phyloP scores from a whole-genome alignment of 2,113 vertebrate genomes.

The Naja naja region DNA sequence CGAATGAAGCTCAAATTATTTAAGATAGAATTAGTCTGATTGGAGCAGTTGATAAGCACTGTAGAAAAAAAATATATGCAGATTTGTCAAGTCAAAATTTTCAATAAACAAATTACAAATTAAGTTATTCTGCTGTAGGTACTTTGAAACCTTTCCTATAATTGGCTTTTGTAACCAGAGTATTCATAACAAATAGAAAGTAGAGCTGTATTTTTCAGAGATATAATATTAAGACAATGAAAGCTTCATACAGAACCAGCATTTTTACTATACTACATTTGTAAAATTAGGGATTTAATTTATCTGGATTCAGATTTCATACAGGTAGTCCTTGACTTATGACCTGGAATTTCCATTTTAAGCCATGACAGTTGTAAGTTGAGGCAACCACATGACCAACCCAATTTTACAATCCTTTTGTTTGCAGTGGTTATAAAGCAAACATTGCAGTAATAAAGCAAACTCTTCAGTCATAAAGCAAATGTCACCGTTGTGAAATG shows the following conservation, averaged over 20 bases:
- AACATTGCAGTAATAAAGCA: no score
- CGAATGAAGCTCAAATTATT: background rate
- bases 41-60: background rate
- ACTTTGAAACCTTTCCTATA: background rate
- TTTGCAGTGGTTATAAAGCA: background rate
- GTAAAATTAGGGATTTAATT: background rate
- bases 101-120: background rate
- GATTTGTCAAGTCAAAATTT: background rate
- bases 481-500: background rate
- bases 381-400: background rate
- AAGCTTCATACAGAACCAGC: background rate
- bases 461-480: background rate
- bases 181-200: background rate
- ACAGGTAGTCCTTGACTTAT: background rate
- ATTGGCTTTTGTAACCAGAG: background rate
- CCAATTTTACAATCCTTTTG: background rate
- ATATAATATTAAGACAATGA: background rate
- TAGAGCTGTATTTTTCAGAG: background rate
- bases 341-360: background rate
- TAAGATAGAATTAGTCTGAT: background rate
- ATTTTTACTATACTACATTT: background rate
- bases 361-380: background rate
- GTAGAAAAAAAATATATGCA: background rate
- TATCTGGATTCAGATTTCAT: conserved; percentile 2
- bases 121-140: background rate